Conservation (phyloP, 2,797 vertebrate species). For the Pangasius mekongensis region DNA sequence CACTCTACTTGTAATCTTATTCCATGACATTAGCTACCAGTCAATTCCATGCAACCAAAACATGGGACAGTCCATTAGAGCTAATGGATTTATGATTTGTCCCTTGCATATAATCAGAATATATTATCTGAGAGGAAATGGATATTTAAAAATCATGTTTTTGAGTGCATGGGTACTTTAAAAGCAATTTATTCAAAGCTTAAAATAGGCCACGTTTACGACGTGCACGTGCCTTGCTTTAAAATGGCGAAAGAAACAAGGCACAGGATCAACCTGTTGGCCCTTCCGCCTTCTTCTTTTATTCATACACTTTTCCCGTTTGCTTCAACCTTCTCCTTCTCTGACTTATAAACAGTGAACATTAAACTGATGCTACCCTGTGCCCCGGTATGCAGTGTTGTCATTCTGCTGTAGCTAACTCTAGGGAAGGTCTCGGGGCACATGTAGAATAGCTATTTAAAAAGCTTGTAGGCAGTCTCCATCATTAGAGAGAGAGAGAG, state of each 20-base stretch:
- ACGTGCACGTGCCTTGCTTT: neutral
- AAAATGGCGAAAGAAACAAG: neutral
- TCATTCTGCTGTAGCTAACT: slow-evolving; percentile 31
- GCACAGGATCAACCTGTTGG: neutral
- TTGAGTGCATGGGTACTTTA: neutral
- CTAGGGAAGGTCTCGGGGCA: slow-evolving; percentile 40
- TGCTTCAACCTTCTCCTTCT: neutral
- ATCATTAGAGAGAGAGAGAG: slow-evolving; percentile 56
- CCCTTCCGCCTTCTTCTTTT: neutral
- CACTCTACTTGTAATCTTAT: neutral
- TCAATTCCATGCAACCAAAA: neutral
- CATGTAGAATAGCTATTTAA: slow-evolving; percentile 63
- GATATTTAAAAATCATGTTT: slow-evolving; percentile 4
- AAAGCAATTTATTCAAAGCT: neutral
- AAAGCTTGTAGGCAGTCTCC: slow-evolving; percentile 51
- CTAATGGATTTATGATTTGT: slow-evolving; percentile 11
- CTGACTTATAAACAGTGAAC: neutral
- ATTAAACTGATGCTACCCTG: neutral
- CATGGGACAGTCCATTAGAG: slow-evolving; percentile 4
- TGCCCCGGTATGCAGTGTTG: too few species aligned
- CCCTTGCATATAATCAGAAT: slow-evolving; percentile 11
- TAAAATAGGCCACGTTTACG: neutral
- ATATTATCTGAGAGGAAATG: neutral
- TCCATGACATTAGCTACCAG: neutral
- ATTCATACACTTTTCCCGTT: neutral